phyloP scores from a whole-genome alignment of 1,140 invertebrate species.

The Gonioctena quinquepunctata region DNA sequence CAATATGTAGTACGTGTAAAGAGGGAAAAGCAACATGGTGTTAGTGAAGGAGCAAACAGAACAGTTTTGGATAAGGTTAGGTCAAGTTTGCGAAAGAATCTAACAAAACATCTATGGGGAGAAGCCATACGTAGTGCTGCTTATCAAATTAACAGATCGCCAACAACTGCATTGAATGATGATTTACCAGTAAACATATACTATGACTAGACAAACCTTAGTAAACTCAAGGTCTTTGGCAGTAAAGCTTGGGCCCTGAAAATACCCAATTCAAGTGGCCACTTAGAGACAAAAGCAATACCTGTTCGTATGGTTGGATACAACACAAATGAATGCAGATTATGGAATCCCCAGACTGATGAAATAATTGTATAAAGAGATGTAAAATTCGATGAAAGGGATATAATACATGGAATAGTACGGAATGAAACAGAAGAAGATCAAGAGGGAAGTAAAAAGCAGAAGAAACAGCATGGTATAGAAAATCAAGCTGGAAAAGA shows the following conservation, averaged over 20 bases:
- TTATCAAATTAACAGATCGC: slow-evolving; percentile 45
- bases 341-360: slow-evolving; percentile 31
- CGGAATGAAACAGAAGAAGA: not conserved
- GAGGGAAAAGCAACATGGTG: too few relatives aligned
- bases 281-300: not conserved
- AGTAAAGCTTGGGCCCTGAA: slow-evolving; percentile 3
- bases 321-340: slow-evolving; percentile 33
- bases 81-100: slow-evolving; percentile 31
- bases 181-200: not conserved
- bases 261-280: slow-evolving; percentile 1
- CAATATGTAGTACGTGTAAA: too few relatives aligned
- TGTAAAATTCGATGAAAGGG: slow-evolving; percentile 21
- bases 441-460: not conserved
- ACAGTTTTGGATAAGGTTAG: slow-evolving; percentile 26
- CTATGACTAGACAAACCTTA: too few relatives aligned
- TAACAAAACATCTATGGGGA: slow-evolving; percentile 39
- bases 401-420: not conserved
- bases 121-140: slow-evolving; percentile 39
- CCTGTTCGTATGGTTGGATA: slow-evolving; percentile 28
- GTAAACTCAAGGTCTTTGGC: slow-evolving; percentile 14
- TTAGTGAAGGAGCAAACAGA: slow-evolving; percentile 29
- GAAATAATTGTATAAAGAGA: slow-evolving; percentile 33
- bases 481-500: not conserved
- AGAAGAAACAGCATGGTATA: not conserved
- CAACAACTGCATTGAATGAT: not conserved